A percentile compares a stretch with the other conserved stretches of the same genome.
Conservation (phyloP, 2,888 invertebrate species). For the Chironomus tentans region DNA sequence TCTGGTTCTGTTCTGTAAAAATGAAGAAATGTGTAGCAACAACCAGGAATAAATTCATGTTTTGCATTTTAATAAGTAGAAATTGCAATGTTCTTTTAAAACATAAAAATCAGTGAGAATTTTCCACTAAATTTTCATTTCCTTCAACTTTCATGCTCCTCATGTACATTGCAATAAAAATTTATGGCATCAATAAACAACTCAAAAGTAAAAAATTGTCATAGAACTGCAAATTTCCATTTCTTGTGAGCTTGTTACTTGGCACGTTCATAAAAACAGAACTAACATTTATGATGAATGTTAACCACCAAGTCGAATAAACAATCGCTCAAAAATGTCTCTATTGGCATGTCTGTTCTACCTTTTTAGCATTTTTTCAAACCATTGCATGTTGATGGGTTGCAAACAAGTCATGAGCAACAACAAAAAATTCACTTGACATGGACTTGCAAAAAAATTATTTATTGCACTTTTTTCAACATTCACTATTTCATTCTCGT, state of each 20-base stretch:
- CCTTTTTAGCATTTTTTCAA: neutral
- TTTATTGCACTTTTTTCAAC: slow-evolving; percentile 12
- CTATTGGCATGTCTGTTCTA: neutral
- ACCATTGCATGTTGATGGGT: neutral
- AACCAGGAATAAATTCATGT: neutral
- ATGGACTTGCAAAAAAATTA: slow-evolving; percentile 1
- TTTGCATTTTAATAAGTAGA: neutral
- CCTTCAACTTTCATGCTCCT: neutral
- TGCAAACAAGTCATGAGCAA: neutral
- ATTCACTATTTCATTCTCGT: no score
- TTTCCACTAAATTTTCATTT: slow-evolving; percentile 12
- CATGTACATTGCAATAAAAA: slow-evolving; percentile 5
- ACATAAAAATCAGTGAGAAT: neutral
- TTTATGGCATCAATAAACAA: slow-evolving; percentile 16
- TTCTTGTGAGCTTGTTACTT: neutral
- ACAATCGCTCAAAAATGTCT: slow-evolving; percentile 21
- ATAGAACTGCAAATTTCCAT: slow-evolving; percentile 2
- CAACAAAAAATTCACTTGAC: no score
- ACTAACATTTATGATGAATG: slow-evolving; percentile 6
- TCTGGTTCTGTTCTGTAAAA: neutral
- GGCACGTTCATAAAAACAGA: neutral
- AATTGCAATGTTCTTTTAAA: neutral
- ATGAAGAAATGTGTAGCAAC: neutral
- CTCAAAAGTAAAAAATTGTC: neutral
- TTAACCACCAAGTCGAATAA: slow-evolving; percentile 10